Base-by-base conservation (phyloP, 2,797 vertebrate species). In the Syngnathus acus region DNA sequence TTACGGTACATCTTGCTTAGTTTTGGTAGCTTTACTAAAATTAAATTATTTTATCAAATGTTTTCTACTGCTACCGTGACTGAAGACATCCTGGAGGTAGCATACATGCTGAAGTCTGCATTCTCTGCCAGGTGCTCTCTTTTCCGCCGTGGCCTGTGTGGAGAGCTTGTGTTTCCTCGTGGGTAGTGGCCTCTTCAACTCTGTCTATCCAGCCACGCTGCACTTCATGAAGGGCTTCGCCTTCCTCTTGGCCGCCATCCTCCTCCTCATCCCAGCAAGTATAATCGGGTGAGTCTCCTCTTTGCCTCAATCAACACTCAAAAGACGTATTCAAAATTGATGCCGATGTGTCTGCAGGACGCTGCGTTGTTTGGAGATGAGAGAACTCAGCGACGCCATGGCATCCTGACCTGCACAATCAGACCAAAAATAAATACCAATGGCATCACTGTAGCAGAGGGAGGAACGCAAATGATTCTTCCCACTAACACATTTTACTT, bases 221-320 rank as follows among this genome's bases (percentile, higher is more conserved):
- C 84, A 90, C 84, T 92, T 97, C 81, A 94, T 98, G 94, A 97
- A 93, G 77, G 96, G 96, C 2, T 97, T 98, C 77, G 80, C 94
- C 0, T 99, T 98, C 87, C 91, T 98, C 16, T 89, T 98, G 0
- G 95, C 92, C 9, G 95, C 93, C 8, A 9, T 88, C 60, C 26
- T 96, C 54, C 94, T 99, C 47, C 53, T 98, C 69, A 78, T 97
- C 78, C 95, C 96, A 0, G 87, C 91, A 62, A 86, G 85, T 73
- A 87, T 98, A 65, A 93, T 98, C 13, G 92, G 94, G 97, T 98
- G 91, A 93, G 81, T 53, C 37, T 57, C 54, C 3, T 32, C 0
- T 42, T 47, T 23, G 6, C 61, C 54, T 6, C 6, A 43, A 43
- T 62, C 60, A 16, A 17, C 2, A 23, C 21, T 9, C 21, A 62